Conservation (phyloP, 2,888 invertebrate genomes). For the Cantharis rufa region DNA sequence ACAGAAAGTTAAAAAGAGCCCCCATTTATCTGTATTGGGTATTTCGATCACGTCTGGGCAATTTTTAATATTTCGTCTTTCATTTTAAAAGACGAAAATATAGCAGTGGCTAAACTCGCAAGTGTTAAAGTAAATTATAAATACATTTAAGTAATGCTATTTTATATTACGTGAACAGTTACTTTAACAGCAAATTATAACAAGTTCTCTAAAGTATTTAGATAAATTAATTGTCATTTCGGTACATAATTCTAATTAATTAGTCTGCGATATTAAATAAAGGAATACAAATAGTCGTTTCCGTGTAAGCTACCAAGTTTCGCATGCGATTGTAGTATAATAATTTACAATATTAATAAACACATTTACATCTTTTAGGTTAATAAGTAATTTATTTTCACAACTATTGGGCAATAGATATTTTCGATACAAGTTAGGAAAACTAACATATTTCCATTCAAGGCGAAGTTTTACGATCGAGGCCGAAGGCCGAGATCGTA, state of each 20-base stretch:
- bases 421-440: no score
- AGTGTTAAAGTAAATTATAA: neutral
- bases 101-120: neutral
- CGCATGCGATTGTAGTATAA: neutral
- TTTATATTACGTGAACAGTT: neutral
- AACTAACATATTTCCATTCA: no score
- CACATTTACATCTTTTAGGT: conserved; percentile 8
- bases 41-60: neutral
- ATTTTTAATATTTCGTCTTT: neutral
- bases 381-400: conserved; percentile 4
- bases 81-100: neutral
- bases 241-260: neutral
- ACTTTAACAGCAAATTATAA: neutral
- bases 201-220: neutral
- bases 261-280: neutral
- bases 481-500: no score
- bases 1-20: neutral
- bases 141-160: neutral
- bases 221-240: neutral
- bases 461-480: no score
- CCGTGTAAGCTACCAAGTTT: neutral
- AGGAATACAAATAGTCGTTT: neutral
- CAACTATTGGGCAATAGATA: conserved; percentile 17
- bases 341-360: neutral
- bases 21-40: neutral